Evolutionary conservation across 2,888 invertebrate genomes (phyloP).

Genomic region (Polylopha cassiicola): DNA sequence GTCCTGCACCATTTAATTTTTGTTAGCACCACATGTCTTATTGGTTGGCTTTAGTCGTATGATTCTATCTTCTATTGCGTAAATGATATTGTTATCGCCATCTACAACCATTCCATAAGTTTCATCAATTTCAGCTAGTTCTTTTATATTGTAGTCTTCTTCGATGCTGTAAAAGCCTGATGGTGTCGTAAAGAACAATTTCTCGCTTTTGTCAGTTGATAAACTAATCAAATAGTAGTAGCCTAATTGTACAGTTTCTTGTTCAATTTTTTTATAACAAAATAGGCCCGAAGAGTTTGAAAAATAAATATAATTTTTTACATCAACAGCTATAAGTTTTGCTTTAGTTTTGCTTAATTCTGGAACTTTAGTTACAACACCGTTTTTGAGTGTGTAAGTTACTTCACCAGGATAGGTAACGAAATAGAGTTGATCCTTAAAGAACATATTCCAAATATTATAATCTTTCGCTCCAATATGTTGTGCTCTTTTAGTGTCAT

Average conservation of each 20-base stretch:
- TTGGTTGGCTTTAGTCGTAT: conserved; percentile 31
- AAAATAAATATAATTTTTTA: conserved; percentile 32
- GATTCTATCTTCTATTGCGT: conserved; percentile 32
- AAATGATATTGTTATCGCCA: conserved; percentile 26
- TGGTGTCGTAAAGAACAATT: conserved; percentile 36
- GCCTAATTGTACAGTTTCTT: conserved; percentile 17
- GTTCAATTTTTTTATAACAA: conserved; percentile 25
- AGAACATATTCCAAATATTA: conserved; percentile 62
- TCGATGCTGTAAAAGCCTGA: conserved; percentile 28
- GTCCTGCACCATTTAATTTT: neutral
- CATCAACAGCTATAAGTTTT: conserved; percentile 35
- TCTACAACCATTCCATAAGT: conserved; percentile 17
- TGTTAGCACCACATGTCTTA: neutral
- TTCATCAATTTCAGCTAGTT: conserved; percentile 7
- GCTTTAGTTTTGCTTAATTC: conserved; percentile 31
- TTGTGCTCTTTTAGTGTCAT: conserved; percentile 35
- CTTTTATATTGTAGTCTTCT: neutral
- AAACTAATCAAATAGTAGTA: conserved; percentile 23
- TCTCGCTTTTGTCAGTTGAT: conserved; percentile 32
- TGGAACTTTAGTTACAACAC: conserved; percentile 25
- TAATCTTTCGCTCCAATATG: conserved; percentile 31
- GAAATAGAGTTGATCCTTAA: conserved; percentile 50
- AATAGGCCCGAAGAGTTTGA: conserved; percentile 41
- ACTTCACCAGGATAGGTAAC: conserved; percentile 41
- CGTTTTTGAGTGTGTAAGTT: conserved; percentile 33